These are phyloP conservation scores for Hyles vespertilio DNA, from an alignment of 1,140 invertebrate species.

Conservation along the genomic window DNA sequence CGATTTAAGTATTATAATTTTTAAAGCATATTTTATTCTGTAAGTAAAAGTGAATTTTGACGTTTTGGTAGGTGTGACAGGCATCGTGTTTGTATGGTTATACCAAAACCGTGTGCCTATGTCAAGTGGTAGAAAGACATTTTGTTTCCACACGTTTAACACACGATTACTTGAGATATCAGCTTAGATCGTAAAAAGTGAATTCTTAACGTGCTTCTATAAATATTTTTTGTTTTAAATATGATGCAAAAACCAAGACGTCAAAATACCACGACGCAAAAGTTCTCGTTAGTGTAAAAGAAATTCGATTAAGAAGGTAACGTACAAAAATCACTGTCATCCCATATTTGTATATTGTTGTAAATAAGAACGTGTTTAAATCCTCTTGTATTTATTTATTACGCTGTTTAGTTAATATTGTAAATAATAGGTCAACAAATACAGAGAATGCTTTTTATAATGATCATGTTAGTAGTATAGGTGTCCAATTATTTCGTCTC, in stretches of 20 bases:
- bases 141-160: no score
- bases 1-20: constrained; percentile 9
- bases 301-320: constrained; percentile 32
- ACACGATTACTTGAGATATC: no score
- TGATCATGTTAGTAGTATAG: neutral
- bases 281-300: neutral
- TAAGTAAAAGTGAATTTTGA: neutral
- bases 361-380: constrained; percentile 58
- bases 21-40: neutral
- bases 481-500: no score
- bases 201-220: no score
- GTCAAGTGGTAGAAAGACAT: no score
- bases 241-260: no score
- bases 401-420: constrained; percentile 45
- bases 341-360: constrained; percentile 59
- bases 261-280: no score
- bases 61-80: neutral
- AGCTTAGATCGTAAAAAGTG: no score
- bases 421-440: constrained; percentile 47
- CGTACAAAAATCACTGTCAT: constrained; percentile 65
- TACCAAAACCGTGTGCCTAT: no score
- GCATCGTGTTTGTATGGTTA: neutral
- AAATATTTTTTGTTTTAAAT: no score
- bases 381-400: constrained; percentile 59
- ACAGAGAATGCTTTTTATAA: constrained; percentile 44